Evolutionary conservation across 2,797 vertebrate species (phyloP).

Genomic region (Aselliscus stoliczkanus): DNA sequence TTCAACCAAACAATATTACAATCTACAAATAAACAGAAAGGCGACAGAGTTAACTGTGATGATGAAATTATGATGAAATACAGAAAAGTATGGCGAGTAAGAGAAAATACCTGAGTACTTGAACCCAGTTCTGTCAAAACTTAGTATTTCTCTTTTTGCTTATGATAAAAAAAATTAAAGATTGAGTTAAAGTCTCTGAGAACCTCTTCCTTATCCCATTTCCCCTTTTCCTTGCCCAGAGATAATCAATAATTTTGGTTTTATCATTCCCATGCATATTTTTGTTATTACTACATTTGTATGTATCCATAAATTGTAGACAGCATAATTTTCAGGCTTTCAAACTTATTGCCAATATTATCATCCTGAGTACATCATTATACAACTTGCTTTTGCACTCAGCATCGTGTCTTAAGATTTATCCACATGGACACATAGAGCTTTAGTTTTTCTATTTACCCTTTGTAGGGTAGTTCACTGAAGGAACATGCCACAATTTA

Average conservation of each 20-base stretch:
- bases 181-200: not conserved
- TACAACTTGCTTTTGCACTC: not conserved
- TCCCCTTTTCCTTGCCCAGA: not conserved
- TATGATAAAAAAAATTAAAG: not conserved
- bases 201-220: not conserved
- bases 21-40: not conserved
- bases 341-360: not conserved
- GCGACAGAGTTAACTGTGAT: not conserved
- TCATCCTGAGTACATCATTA: not conserved
- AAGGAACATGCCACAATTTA: not conserved
- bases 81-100: not conserved
- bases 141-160: not conserved
- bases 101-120: not conserved
- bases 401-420: not conserved
- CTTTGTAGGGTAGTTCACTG: not conserved
- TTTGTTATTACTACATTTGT: not conserved
- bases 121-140: not conserved
- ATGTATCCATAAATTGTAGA: not conserved
- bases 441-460: not conserved
- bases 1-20: not conserved
- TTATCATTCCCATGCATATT: not conserved
- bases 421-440: not conserved
- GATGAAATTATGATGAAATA: not conserved
- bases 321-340: not conserved
- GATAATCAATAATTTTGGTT: not conserved